Evolutionary conservation across 2,797 vertebrate genomes (phyloP), one percentile per base, ranked within the genome.

Genomic region (Saxicola maurus): DNA sequence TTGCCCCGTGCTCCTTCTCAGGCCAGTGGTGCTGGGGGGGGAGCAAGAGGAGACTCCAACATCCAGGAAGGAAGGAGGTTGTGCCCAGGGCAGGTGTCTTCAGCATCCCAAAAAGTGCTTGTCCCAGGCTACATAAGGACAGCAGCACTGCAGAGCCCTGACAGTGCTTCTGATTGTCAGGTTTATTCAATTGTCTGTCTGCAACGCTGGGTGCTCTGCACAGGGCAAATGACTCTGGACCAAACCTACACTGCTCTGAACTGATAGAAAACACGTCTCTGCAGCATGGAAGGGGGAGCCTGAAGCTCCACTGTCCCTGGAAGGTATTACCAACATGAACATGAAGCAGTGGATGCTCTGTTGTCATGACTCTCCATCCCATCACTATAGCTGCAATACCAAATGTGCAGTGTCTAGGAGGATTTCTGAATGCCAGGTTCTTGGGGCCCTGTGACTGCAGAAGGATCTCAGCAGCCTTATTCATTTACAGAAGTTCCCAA

Each of bases 221-320:
- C 19, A 40, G 55, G 43, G 52, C 1, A 4, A 65, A 69, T 13
- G 1, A 66, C 64, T 33, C 9, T 0, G 23, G 20, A 76, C 19
- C 56, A 74, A 71, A 75, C 64, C 17, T 21, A 42, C n/a, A 28
- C 13, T 72, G 60, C 21, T 72, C 28, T 85, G 30, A 85, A 33
- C 15, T 38, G 40, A 51, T 2, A 43, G 16, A 51, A 67, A 33
- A 35, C 1, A 4, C 6, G 16, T 18, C 51, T 30, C 45, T 53
- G n/a, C 28, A 38, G 35, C 9, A 14, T 0, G 1, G 8, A 23
- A n/a, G 7, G 48, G 17, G n/a, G 30, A 72, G 51, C n/a, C 24
- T 23, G 20, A 51, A 64, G 56, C 33, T 74, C 42, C 55, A 7
- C 53, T 56, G 24, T 13, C 72, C 33, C 28, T 55, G 25, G 25